These are phyloP conservation scores for Palloptera scutellata DNA, from an alignment of 2,888 invertebrate species.

Conservation along the genomic window DNA sequence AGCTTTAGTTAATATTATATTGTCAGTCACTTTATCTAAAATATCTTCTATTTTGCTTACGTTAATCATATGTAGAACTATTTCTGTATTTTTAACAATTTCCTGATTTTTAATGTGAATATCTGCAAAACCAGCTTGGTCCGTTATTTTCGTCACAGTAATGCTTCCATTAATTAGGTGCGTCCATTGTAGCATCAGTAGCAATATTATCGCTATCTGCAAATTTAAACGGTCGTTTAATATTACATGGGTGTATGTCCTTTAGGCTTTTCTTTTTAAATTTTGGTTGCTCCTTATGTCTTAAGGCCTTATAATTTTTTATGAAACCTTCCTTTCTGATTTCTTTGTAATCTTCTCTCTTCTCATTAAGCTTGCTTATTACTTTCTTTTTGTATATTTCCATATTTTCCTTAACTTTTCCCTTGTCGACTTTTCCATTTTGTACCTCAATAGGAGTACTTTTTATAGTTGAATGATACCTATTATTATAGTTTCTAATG, in stretches of 20 bases:
- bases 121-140: no score
- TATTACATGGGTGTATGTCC: conserved; percentile 34
- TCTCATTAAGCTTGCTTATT: conserved; percentile 27
- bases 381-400: conserved; percentile 27
- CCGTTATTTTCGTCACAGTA: conserved; percentile 15
- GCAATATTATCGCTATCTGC: background rate
- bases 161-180: background rate
- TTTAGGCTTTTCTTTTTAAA: conserved; percentile 31
- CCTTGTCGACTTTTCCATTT: conserved; percentile 1
- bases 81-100: conserved; percentile 30
- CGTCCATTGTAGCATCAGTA: conserved; percentile 17
- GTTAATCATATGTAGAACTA: conserved; percentile 30
- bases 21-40: conserved; percentile 24
- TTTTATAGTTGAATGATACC: conserved; percentile 25
- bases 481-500: conserved; percentile 24
- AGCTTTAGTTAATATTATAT: conserved; percentile 22
- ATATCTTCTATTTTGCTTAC: conserved; percentile 24
- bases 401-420: conserved; percentile 23
- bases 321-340: no score
- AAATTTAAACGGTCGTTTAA: no score
- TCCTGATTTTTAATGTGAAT: conserved; percentile 30
- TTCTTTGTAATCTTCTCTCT: conserved; percentile 21
- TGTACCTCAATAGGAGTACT: conserved; percentile 14
- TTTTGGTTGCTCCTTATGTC: conserved; percentile 31
- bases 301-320: conserved; percentile 23